phyloP scores from a whole-genome alignment of 2,888 invertebrate genomes.

The Oegoconia quadripuncta region DNA sequence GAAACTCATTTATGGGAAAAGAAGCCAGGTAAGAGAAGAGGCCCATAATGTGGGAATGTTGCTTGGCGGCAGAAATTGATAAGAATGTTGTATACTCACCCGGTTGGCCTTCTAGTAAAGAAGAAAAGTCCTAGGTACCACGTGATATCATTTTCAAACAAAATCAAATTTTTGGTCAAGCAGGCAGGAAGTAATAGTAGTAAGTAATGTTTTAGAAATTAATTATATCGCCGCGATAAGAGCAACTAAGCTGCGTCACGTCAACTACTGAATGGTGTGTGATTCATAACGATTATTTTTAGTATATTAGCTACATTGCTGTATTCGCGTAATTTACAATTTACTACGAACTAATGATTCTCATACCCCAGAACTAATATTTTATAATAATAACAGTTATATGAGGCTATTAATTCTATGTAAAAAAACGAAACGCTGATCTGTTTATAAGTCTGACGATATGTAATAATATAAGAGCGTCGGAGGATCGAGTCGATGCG shows the following conservation, averaged over 20 bases:
- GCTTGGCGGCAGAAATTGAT: no score
- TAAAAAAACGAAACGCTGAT: background rate
- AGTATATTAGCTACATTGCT: conserved; percentile 47
- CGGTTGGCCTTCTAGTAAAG: no score
- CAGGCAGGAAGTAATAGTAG: no score
- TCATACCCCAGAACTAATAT: conserved; percentile 28
- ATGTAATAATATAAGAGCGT: no score
- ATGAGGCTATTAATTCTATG: no score
- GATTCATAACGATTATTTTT: conserved; percentile 64
- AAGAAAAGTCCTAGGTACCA: no score
- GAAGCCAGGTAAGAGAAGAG: no score
- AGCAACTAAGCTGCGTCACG: conserved; percentile 51
- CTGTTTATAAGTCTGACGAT: background rate
- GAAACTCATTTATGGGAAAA: no score
- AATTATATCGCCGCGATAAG: conserved; percentile 39
- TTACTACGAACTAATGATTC: conserved; percentile 53
- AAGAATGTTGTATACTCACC: no score
- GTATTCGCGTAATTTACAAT: conserved; percentile 61
- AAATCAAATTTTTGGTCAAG: background rate
- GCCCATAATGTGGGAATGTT: no score
- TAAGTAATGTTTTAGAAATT: background rate
- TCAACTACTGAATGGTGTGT: conserved; percentile 44
- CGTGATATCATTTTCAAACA: no score
- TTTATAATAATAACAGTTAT: background rate
- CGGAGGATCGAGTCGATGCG: no score